These are phyloP conservation scores for Zoanthus gigantus DNA, from an alignment of 92 coral and sea anemone genomes.

Conservation along the genomic window DNA sequence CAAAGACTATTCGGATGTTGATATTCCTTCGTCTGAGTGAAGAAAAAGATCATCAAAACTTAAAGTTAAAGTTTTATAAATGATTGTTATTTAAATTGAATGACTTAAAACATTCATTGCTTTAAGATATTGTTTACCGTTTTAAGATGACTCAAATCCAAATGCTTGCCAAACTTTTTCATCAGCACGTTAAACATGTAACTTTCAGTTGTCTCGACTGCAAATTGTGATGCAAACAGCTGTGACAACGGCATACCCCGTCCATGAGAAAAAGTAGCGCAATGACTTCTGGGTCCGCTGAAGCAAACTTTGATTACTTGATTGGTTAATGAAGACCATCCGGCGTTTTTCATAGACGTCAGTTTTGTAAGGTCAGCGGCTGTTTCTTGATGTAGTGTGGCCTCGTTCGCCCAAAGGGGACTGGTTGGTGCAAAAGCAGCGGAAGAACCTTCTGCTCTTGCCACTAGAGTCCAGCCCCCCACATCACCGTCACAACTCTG, in stretches of 20 bases:
- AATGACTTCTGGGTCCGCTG: slow-evolving; percentile 92
- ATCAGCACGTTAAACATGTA: slow-evolving; percentile 86
- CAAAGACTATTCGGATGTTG: too few relatives aligned
- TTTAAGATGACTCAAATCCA: slow-evolving; percentile 89
- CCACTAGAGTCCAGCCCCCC: slow-evolving; percentile 99
- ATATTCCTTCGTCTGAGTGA: too few relatives aligned
- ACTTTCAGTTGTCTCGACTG: slow-evolving; percentile 85
- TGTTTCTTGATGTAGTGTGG: slow-evolving; percentile 82
- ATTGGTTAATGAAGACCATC: slow-evolving; percentile 85
- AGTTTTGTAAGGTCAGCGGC: slow-evolving; percentile 87
- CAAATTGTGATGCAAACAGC: slow-evolving; percentile 87
- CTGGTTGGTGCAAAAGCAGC: slow-evolving; percentile 96
- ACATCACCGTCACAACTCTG: slow-evolving; percentile 67
- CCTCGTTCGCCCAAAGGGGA: slow-evolving; percentile 90
- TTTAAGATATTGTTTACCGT: slow-evolving; percentile 64
- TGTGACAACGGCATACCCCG: slow-evolving; percentile 78
- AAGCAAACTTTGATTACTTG: slow-evolving; percentile 85
- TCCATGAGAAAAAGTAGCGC: slow-evolving; percentile 95
- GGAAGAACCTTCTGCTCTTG: slow-evolving; percentile 89
- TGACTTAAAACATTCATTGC: background rate
- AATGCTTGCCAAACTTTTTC: slow-evolving; percentile 88
- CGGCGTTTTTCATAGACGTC: slow-evolving; percentile 96
- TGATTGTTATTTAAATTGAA: too few relatives aligned
- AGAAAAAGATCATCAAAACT: too few relatives aligned
- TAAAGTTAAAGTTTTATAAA: too few relatives aligned